Percentiles rank a stretch among this genome's conserved stretches.
phyloP scores from a whole-genome alignment of 1,140 invertebrate species.

The Aethina tumida region DNA sequence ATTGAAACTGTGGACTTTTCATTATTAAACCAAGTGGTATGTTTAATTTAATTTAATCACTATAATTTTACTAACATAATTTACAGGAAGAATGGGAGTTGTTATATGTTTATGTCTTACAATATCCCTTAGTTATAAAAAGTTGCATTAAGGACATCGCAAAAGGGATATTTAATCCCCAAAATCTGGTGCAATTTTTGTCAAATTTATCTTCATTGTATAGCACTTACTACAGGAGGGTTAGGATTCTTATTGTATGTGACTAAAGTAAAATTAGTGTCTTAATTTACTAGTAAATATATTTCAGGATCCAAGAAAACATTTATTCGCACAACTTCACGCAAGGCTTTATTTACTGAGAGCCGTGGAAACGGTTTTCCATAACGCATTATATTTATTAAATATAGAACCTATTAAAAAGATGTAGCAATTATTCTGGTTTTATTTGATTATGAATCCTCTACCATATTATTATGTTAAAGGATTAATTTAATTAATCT shows the following conservation, averaged over 20 bases:
- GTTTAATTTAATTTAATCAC: slow-evolving; percentile 9
- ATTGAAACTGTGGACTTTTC: slow-evolving; percentile 48
- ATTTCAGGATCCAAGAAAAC: slow-evolving; percentile 48
- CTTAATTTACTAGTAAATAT: slow-evolving; percentile 17
- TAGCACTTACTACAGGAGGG: slow-evolving; percentile 60
- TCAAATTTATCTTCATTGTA: slow-evolving; percentile 49
- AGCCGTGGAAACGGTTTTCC: slow-evolving; percentile 49
- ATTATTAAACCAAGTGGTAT: slow-evolving; percentile 50
- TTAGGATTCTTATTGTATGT: slow-evolving; percentile 54
- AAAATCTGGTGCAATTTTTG: slow-evolving; percentile 53
- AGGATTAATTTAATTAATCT: no score
- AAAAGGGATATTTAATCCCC: slow-evolving; percentile 42
- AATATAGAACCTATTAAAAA: slow-evolving; percentile 50
- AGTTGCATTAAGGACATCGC: slow-evolving; percentile 39
- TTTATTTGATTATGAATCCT: slow-evolving; percentile 7
- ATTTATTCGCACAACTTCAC: slow-evolving; percentile 51
- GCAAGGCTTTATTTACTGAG: slow-evolving; percentile 56
- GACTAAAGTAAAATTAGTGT: slow-evolving; percentile 17
- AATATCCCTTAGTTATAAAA: slow-evolving; percentile 48
- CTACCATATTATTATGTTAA: no score
- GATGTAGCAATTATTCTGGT: slow-evolving; percentile 43
- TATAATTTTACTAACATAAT: slow-evolving; percentile 28
- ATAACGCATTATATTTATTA: slow-evolving; percentile 48
- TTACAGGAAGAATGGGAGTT: slow-evolving; percentile 59
- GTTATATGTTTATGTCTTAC: slow-evolving; percentile 52